Evolutionary conservation across 2,797 vertebrate genomes (phyloP).

Genomic region (Coccyzus lansbergi): DNA sequence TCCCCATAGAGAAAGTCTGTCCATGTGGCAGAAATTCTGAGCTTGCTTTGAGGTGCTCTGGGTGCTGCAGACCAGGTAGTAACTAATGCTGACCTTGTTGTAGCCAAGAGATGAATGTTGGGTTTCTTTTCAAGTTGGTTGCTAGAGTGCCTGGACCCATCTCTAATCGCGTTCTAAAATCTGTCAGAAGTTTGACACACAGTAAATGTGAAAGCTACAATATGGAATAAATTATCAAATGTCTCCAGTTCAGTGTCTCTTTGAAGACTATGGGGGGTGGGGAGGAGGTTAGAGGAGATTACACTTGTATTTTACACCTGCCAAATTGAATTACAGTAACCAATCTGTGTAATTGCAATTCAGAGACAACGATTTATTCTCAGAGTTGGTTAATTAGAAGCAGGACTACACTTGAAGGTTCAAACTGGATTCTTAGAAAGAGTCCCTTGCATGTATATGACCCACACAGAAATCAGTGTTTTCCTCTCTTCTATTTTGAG

Average conservation of each 20-base stretch:
- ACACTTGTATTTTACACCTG: conserved; percentile 54
- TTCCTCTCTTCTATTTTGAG: conserved; percentile 55
- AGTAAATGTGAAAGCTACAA: conserved; percentile 37
- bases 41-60: neutral
- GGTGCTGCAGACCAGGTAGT: neutral
- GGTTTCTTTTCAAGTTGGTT: neutral
- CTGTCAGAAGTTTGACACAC: neutral
- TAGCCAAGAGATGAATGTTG: neutral
- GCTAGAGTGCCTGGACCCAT: neutral
- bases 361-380: conserved; percentile 15
- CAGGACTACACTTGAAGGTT: conserved; percentile 9
- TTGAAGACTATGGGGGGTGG: neutral
- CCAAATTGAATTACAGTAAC: conserved; percentile 57
- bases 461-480: neutral
- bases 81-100: neutral
- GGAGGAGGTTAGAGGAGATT: neutral
- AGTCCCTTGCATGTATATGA: neutral
- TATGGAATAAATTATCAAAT: conserved; percentile 46
- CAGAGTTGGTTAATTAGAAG: conserved; percentile 14
- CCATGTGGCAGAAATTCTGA: neutral
- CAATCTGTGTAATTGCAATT: conserved; percentile 44
- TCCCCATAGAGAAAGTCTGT: too few species aligned
- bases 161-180: neutral
- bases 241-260: conserved; percentile 38
- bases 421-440: conserved; percentile 36